Percentiles rank a stretch among this genome's conserved stretches.
phyloP scores from a whole-genome alignment of 2,113 vertebrate genomes.

The Dascyllus trimaculatus region DNA sequence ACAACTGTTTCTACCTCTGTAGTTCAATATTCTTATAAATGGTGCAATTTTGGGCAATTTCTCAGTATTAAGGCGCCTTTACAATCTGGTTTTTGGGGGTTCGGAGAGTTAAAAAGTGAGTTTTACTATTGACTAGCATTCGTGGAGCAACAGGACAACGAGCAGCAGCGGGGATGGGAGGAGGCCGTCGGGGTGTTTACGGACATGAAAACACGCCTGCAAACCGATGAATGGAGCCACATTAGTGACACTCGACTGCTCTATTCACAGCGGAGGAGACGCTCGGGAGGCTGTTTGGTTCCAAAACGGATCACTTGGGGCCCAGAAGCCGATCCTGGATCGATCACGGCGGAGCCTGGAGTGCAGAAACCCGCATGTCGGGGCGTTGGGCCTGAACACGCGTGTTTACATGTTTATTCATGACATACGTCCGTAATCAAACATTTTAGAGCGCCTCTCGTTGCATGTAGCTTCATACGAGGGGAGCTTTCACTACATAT shows the following conservation, averaged over 20 bases:
- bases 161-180: not conserved
- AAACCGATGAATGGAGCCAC: conserved; percentile 48
- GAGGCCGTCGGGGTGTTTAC: conserved; percentile 7
- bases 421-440: conserved; percentile 44
- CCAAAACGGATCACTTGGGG: too few species aligned
- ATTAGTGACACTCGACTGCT: conserved; percentile 61
- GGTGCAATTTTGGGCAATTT: too few species aligned
- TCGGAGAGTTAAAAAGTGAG: not conserved
- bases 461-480: conserved; percentile 25
- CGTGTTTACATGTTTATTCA: conserved; percentile 71
- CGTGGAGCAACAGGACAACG: conserved; percentile 36
- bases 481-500: conserved; percentile 67
- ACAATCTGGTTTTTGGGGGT: too few species aligned
- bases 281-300: too few species aligned
- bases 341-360: too few species aligned
- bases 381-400: not conserved
- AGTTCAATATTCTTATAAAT: too few species aligned
- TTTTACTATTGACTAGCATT: not conserved
- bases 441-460: conserved; percentile 38
- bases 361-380: too few species aligned
- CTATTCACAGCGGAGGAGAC: conserved; percentile 37
- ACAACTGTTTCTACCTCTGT: too few species aligned
- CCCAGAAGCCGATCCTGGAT: too few species aligned
- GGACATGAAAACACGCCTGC: conserved; percentile 27
- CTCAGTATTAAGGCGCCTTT: too few species aligned